phyloP scores from a whole-genome alignment of 2,888 invertebrate species.

The Toxonevra muliebris region DNA sequence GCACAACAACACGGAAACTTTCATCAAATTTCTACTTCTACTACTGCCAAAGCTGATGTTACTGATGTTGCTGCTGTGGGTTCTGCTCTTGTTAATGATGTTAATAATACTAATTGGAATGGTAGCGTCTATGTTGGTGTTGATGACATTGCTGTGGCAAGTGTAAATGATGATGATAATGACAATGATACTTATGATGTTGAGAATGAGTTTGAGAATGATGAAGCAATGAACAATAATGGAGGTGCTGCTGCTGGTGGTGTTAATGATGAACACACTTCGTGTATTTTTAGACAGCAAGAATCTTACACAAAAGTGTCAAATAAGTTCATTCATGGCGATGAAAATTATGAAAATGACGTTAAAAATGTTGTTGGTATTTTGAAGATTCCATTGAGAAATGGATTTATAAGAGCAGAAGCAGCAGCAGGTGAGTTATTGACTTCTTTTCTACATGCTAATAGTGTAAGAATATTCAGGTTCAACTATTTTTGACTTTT shows the following conservation, averaged over 20 bases:
- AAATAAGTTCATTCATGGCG: too few relatives aligned
- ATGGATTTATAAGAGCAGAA: too few relatives aligned
- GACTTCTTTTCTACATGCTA: too few relatives aligned
- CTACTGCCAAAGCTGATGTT: neutral
- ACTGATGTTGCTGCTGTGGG: neutral
- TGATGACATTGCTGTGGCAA: conserved; percentile 36
- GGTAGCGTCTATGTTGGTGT: conserved; percentile 49
- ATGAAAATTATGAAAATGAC: too few relatives aligned
- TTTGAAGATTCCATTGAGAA: too few relatives aligned
- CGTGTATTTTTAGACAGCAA: conserved; percentile 1
- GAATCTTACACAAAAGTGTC: too few relatives aligned
- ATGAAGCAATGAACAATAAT: neutral
- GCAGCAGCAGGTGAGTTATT: too few relatives aligned
- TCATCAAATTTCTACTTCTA: neutral
- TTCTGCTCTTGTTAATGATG: conserved; percentile 12
- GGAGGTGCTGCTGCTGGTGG: conserved; percentile 1
- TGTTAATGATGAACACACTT: conserved; percentile 6
- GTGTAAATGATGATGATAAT: conserved; percentile 14
- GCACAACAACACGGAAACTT: neutral
- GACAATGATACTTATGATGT: conserved; percentile 12
- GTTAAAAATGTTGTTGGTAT: too few relatives aligned
- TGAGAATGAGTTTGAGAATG: neutral
- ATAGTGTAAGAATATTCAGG: too few relatives aligned
- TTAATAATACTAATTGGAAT: conserved; percentile 54
- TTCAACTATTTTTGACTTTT: too few relatives aligned